A percentile compares a stretch with the other conserved stretches of the same genome.
phyloP scores from a whole-genome alignment of 1,140 invertebrate species.

The Doryteuthis pealeii region DNA sequence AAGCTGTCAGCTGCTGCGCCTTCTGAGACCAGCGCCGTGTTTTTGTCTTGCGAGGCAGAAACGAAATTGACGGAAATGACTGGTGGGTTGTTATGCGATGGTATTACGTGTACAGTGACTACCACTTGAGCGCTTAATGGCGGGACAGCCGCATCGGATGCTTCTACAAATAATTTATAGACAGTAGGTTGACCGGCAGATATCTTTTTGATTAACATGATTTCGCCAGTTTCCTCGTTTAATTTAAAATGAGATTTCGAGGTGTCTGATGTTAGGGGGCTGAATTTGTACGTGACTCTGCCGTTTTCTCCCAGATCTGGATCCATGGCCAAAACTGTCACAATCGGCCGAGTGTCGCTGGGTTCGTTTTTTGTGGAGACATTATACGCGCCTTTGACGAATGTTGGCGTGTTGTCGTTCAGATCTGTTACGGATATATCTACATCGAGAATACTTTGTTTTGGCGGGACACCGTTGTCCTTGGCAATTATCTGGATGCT shows the following conservation, averaged over 20 bases:
- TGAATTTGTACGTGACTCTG: conserved; percentile 75
- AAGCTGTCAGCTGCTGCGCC: conserved; percentile 31
- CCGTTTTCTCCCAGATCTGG: conserved; percentile 80
- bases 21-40: conserved; percentile 38
- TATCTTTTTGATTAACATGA: conserved; percentile 60
- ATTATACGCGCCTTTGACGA: conserved; percentile 91
- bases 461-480: conserved; percentile 56
- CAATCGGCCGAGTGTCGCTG: conserved; percentile 18
- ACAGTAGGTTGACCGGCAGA: conserved; percentile 78
- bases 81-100: conserved; percentile 91
- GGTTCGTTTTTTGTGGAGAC: conserved; percentile 57
- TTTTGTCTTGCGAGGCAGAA: conserved; percentile 22
- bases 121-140: conserved; percentile 65
- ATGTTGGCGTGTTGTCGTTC: conserved; percentile 59
- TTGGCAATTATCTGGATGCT: conserved; percentile 78
- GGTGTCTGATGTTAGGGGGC: conserved; percentile 37
- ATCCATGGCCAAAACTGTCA: conserved; percentile 74
- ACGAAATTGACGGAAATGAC: conserved; percentile 69
- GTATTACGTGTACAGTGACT: conserved; percentile 70
- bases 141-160: conserved; percentile 60
- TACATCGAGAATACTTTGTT: conserved; percentile 59
- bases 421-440: conserved; percentile 65
- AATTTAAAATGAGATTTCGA: conserved; percentile 34
- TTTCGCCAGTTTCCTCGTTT: conserved; percentile 38
- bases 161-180: conserved; percentile 33